phyloP scores from a whole-genome alignment of 2,113 vertebrate species.

The Misgurnus anguillicaudatus region DNA sequence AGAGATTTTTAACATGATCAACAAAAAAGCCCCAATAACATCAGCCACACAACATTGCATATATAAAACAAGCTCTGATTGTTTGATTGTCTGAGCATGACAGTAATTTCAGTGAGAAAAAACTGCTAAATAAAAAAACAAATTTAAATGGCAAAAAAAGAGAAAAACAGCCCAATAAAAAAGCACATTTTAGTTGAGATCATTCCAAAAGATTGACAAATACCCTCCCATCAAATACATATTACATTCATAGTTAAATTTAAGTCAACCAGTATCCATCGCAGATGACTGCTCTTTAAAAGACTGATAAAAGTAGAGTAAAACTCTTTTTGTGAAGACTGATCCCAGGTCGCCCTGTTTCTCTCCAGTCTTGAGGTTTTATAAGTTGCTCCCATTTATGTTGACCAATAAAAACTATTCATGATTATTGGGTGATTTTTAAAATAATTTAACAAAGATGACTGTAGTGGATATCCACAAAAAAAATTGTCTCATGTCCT shows the following conservation, averaged over 20 bases:
- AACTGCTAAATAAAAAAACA: not conserved
- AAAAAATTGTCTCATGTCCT: too few species aligned
- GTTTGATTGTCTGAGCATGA: constrained; percentile 24
- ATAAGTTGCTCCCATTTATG: too few species aligned
- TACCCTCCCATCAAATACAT: not conserved
- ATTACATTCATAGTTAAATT: too few species aligned
- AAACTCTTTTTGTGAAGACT: not conserved
- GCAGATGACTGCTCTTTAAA: not conserved
- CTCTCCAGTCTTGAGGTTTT: constrained; percentile 1
- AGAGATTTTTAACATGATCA: not conserved
- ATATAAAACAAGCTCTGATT: not conserved
- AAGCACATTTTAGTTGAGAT: not conserved
- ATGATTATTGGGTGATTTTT: too few species aligned
- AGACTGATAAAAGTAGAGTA: not conserved
- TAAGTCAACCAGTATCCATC: too few species aligned
- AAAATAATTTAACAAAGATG: too few species aligned
- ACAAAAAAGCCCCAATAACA: not conserved
- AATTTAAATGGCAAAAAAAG: not conserved
- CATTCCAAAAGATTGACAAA: not conserved
- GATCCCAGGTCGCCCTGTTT: not conserved
- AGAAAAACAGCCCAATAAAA: not conserved
- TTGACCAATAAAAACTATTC: too few species aligned
- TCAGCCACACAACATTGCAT: not conserved
- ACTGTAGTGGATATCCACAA: too few species aligned
- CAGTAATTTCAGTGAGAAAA: not conserved